Evolutionary conservation across 2,888 invertebrate genomes (phyloP), one percentile per base, ranked within the genome.

Genomic region (Apeira syringaria): DNA sequence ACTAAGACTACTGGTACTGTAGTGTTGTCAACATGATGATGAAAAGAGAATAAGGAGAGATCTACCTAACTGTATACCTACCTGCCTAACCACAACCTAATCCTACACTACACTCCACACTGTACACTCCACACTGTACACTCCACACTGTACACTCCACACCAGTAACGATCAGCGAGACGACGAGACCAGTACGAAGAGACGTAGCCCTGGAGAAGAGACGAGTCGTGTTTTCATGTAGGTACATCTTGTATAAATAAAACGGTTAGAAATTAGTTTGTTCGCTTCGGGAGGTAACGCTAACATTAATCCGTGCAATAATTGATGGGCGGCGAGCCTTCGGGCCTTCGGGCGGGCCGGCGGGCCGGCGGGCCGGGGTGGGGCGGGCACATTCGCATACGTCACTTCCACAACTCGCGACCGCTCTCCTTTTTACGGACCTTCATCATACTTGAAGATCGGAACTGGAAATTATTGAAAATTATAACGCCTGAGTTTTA

Each of bases 231-330:
- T 56, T 59, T 53, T 53, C 47, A 59, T 55, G 54, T 56, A 50
- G 50, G 42, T 49, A 54, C 46, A 33, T 49, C 29, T 45, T 48
- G 39, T 36, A 33, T 42, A 41, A 36, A 50, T 41, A 47, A 52
- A 54, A 46, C 46, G 17, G 45, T 38, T 47, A 36, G 46, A 42
- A 57, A 53, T 61, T 55, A 56, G 57, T 55, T 52, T 51, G 54
- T 52, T 47, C 52, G 47, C 26, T 33, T 47, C 32, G 45, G 56
- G 47, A 49, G 50, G 56, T 59, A 59, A 60, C 61, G 61, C 50
- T 53, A 52, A 61, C 67, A 68, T 68, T 69, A 69, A 70, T 71
- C 69, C 61, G 52, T 56, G 51, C 48, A 57, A 68, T 68, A 61
- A 62, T 64, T 68, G 64, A 67, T 58, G 59, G 51, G 63, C 44